These are phyloP conservation scores for Odontothrips loti DNA, from an alignment of 2,888 invertebrate genomes.

Conservation along the genomic window DNA sequence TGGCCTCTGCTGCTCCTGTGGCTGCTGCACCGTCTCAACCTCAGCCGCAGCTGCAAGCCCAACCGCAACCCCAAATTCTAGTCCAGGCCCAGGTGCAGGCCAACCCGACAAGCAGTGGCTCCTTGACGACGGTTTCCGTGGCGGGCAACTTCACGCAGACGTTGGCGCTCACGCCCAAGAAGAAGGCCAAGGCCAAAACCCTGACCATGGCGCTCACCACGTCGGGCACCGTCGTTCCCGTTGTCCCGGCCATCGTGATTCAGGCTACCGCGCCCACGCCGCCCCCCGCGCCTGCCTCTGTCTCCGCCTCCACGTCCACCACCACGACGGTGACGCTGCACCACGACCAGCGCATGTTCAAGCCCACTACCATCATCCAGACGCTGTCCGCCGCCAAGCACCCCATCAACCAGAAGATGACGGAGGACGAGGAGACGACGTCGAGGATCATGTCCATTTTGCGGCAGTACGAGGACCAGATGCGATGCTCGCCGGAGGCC, in stretches of 20 bases:
- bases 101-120: background rate
- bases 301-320: background rate
- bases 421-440: slow-evolving; percentile 76
- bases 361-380: background rate
- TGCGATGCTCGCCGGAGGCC: slow-evolving; percentile 71
- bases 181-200: slow-evolving; percentile 9
- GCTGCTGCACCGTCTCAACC: no score
- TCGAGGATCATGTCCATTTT: slow-evolving; percentile 74
- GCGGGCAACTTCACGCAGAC: slow-evolving; percentile 2
- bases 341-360: background rate
- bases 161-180: background rate
- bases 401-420: slow-evolving; percentile 57
- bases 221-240: background rate
- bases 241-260: background rate
- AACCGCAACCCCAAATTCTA: no score
- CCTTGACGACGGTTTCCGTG: background rate
- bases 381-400: background rate
- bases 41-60: no score
- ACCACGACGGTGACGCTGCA: background rate
- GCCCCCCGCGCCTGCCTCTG: background rate
- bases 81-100: background rate
- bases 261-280: background rate
- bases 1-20: no score
- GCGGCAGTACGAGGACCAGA: slow-evolving; percentile 74
- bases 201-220: background rate